Percentiles rank a stretch among this genome's conserved stretches.
Conservation (phyloP, 2,888 invertebrate species). For the Cerceris rybyensis region DNA sequence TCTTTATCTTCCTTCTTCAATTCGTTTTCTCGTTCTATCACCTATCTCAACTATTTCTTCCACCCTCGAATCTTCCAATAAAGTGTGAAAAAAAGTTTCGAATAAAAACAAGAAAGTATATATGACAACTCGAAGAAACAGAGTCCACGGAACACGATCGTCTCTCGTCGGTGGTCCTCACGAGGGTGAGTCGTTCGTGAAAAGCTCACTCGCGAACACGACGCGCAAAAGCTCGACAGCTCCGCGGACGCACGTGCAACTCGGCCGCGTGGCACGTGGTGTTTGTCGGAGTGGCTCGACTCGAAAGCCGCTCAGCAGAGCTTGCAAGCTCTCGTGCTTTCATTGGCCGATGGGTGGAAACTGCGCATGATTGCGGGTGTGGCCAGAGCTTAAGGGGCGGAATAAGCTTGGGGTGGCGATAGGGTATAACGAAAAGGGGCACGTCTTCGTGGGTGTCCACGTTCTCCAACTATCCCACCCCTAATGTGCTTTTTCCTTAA, state of each 20-base stretch:
- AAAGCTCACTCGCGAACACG: constrained; percentile 29
- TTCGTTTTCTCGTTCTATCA: too few relatives aligned
- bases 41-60: too few relatives aligned
- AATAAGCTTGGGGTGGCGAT: constrained; percentile 76
- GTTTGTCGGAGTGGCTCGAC: constrained; percentile 77
- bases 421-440: constrained; percentile 74
- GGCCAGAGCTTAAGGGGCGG: constrained; percentile 75
- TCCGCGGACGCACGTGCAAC: constrained; percentile 77
- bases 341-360: constrained; percentile 79
- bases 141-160: background rate
- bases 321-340: constrained; percentile 74
- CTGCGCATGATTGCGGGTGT: constrained; percentile 80
- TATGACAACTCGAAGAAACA: background rate
- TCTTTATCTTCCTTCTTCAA: background rate
- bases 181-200: background rate
- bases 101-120: background rate
- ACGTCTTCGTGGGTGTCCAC: constrained; percentile 77
- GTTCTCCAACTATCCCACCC: constrained; percentile 59
- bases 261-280: constrained; percentile 80
- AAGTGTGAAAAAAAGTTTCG: background rate
- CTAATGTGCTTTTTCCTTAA: constrained; percentile 67
- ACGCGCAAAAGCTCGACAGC: constrained; percentile 65
- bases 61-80: background rate
- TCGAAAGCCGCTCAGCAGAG: constrained; percentile 72
- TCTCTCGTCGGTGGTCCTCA: background rate